These are phyloP conservation scores for Linnaemya tessellans DNA, from an alignment of 2,888 invertebrate genomes.

Conservation along the genomic window DNA sequence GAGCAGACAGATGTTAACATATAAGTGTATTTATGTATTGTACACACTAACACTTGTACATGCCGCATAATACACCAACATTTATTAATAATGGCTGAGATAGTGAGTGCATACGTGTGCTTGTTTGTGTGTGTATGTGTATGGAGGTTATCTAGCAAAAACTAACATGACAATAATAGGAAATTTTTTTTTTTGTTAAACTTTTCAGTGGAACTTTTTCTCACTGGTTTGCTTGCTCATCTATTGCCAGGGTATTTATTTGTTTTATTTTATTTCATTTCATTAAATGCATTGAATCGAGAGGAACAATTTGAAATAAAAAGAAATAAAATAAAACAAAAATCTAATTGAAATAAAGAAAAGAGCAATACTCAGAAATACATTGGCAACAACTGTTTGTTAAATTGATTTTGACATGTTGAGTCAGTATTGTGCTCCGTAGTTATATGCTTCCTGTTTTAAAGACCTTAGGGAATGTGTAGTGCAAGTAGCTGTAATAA, in stretches of 20 bases:
- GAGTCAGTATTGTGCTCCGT: constrained; percentile 41
- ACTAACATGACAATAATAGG: constrained; percentile 54
- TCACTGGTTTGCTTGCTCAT: constrained; percentile 14
- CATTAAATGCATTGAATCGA: constrained; percentile 59
- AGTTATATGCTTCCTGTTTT: constrained; percentile 54
- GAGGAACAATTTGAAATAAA: constrained; percentile 47
- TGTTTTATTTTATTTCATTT: constrained; percentile 48
- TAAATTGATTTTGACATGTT: constrained; percentile 67
- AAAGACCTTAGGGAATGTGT: constrained; percentile 45
- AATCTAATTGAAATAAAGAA: constrained; percentile 34
- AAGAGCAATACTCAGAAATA: constrained; percentile 28
- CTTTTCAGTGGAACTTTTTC: constrained; percentile 57
- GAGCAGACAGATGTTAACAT: constrained; percentile 63
- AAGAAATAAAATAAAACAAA: neutral
- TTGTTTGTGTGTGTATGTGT: neutral
- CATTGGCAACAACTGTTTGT: constrained; percentile 60
- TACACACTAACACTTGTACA: neutral
- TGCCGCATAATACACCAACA: constrained; percentile 5
- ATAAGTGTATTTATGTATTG: constrained; percentile 3
- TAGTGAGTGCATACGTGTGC: neutral
- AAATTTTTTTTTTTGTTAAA: constrained; percentile 39
- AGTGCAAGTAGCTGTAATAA: constrained; percentile 8
- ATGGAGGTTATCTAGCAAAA: neutral
- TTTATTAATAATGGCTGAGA: neutral
- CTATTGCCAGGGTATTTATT: constrained; percentile 29